Evolutionary conservation across 2,888 invertebrate genomes (phyloP).

Genomic region (Hemicrepidius hirtus): DNA sequence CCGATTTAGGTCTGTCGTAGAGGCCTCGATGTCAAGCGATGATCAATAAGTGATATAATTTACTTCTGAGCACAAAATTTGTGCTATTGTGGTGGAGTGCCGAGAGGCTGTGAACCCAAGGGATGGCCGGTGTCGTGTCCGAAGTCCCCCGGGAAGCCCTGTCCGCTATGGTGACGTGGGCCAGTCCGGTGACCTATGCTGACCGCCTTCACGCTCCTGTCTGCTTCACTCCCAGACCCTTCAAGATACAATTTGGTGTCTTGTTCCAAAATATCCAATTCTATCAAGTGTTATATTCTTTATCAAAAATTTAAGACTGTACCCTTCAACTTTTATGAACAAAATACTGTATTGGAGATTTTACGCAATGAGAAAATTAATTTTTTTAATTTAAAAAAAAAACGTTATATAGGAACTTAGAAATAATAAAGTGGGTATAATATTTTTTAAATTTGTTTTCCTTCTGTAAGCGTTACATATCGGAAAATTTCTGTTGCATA

Average conservation of each 20-base stretch:
- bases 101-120: conserved; percentile 59
- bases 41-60: conserved; percentile 61
- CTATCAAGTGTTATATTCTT: conserved; percentile 44
- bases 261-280: conserved; percentile 47
- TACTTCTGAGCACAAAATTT: conserved; percentile 64
- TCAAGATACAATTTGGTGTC: conserved; percentile 50
- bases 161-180: conserved; percentile 68
- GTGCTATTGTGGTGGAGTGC: conserved; percentile 61
- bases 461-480: not conserved
- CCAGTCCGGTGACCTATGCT: conserved; percentile 66
- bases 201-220: conserved; percentile 61
- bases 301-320: conserved; percentile 45
- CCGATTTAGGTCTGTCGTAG: conserved; percentile 1
- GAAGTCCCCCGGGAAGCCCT: conserved; percentile 64
- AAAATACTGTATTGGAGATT: not conserved
- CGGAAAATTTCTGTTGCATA: conserved; percentile 19
- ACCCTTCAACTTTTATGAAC: not conserved
- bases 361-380: too few species aligned
- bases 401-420: too few species aligned
- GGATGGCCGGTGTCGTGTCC: conserved; percentile 65
- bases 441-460: conserved; percentile 13
- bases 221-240: conserved; percentile 51
- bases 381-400: too few species aligned
- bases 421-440: too few species aligned
- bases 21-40: conserved; percentile 34